Conservation (phyloP, 2,797 vertebrate species). For the Dermochelys coriacea region DNA sequence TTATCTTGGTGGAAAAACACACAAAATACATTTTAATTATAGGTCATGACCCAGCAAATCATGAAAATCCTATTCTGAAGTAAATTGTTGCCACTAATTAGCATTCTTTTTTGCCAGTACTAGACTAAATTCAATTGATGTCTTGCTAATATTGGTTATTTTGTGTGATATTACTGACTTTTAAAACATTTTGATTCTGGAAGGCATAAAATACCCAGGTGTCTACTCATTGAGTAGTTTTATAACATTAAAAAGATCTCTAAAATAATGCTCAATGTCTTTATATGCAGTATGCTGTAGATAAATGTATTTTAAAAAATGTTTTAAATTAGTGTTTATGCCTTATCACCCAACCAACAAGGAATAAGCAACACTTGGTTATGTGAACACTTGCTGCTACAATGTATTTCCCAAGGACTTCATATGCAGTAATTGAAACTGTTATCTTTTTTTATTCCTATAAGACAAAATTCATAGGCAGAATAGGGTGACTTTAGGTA, state of each 20-base stretch:
- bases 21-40: conserved; percentile 81
- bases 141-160: conserved; percentile 75
- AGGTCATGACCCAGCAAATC: conserved; percentile 80
- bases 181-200: conserved; percentile 19
- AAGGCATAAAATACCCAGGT: neutral
- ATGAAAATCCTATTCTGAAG: conserved; percentile 76
- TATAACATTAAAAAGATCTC: neutral
- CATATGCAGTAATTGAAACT: accelerated
- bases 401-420: neutral
- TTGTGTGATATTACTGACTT: conserved; percentile 57
- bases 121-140: conserved; percentile 63
- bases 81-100: conserved; percentile 82
- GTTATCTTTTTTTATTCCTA: no score
- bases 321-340: neutral
- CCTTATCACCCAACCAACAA: neutral
- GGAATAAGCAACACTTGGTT: accelerated
- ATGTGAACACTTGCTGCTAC: neutral
- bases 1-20: conserved; percentile 78
- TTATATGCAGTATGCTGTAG: neutral
- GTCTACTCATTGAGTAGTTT: neutral
- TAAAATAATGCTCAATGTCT: neutral
- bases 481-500: neutral
- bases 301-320: neutral
- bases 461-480: no score
- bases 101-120: conserved; percentile 72